Evolutionary conservation across 2,797 vertebrate genomes (phyloP), one percentile per base, ranked within the genome.

Genomic region (Eutrigla gurnardus): DNA sequence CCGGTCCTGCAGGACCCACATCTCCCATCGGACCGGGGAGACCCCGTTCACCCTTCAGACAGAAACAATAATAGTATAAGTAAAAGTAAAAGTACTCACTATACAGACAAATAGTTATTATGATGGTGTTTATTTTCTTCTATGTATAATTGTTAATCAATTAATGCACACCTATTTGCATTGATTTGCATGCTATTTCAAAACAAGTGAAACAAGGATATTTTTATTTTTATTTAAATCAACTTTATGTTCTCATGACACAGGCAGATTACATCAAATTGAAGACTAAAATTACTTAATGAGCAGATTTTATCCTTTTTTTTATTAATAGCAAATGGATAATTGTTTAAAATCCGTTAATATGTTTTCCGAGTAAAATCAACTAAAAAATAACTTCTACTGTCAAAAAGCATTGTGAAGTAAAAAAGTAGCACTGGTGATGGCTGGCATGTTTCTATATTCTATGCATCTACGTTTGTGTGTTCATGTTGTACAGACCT

Each of bases 401-500:
- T 3, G 46, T n/a, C 17, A 52, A 10, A 39, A n/a, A 39, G n/a
- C 3, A 1, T 6, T 5, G 17, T n/a, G 54, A 57, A 57, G 35
- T 39, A 47, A 7, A 47, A 7, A 47, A 50, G 47, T 18, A 50
- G 25, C 25, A 25, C 25, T 25, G 25, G 25, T 25, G 25, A 25
- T 25, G 25, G 25, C 25, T 25, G 25, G 25, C 2, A 25, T 25
- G 25, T 25, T 25, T 25, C 25, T 25, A 25, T 25, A 25, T 25
- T 25, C 25, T 25, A 25, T 25, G 25, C 25, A 25, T 25, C 25
- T 25, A 25, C 25, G 25, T 25, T 14, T 43, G 12, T 43, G 7
- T 17, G 36, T 43, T 25, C 25, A 25, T 25, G 25, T 35, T 11
- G n/a, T 32, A 86, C 91, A 88, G 70, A 95, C 94, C 80, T 57